These are phyloP conservation scores for Rapana venosa DNA, from an alignment of 2,888 invertebrate species.

Conservation along the genomic window DNA sequence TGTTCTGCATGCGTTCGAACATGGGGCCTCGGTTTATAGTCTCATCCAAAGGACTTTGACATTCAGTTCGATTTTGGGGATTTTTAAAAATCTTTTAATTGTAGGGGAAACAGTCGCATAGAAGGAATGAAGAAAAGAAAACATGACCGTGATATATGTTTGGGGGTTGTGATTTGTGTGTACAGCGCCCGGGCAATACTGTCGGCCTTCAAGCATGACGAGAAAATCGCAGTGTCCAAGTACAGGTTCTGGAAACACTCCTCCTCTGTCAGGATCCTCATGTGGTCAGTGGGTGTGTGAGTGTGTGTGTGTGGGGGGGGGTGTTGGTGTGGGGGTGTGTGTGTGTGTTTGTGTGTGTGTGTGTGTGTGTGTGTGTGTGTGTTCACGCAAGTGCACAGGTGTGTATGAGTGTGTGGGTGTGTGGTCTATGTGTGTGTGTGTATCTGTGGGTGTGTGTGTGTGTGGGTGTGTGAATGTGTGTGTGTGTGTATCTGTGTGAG, in stretches of 20 bases:
- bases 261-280: constrained; percentile 63
- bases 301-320: neutral
- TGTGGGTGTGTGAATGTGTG: neutral
- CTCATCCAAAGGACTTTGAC: too few species aligned
- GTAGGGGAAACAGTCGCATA: neutral
- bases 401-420: too few species aligned
- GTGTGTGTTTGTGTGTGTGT: neutral
- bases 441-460: neutral
- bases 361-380: neutral
- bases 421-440: too few species aligned
- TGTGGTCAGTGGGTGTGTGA: constrained; percentile 64
- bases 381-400: neutral
- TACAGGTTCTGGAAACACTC: constrained; percentile 78
- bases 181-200: constrained; percentile 69
- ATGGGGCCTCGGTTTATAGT: too few species aligned
- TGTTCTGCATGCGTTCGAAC: too few species aligned
- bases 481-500: neutral
- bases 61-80: too few species aligned
- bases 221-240: constrained; percentile 74
- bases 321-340: neutral
- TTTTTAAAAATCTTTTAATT: too few species aligned
- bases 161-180: neutral
- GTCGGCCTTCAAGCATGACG: constrained; percentile 72
- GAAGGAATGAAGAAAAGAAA: neutral
- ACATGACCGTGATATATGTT: neutral